A percentile compares a stretch with the other conserved stretches of the same genome.
Evolutionary conservation across 2,797 vertebrate species (phyloP).

Genomic region (Eupleurogrammus muticus): DNA sequence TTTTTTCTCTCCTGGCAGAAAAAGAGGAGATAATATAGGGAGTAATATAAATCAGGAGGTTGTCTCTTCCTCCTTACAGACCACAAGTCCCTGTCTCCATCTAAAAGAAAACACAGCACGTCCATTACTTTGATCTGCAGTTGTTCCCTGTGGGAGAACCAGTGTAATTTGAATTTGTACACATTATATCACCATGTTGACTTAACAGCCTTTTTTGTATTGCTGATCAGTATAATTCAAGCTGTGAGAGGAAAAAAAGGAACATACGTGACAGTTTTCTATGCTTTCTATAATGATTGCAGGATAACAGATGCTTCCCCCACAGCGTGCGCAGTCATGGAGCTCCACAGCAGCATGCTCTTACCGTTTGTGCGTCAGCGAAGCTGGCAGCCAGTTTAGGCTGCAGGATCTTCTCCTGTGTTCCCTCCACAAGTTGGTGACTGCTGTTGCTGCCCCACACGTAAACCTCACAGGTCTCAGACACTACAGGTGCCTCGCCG

Average conservation of each 20-base stretch:
- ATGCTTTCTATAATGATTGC: neutral
- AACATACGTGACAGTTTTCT: neutral
- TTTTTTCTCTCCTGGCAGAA: neutral
- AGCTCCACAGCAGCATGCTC: conserved; percentile 6
- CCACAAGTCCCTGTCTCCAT: neutral
- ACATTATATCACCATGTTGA: neutral
- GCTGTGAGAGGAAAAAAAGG: neutral
- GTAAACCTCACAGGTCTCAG: conserved; percentile 96
- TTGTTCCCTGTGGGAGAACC: neutral
- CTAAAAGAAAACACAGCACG: neutral
- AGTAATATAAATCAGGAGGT: neutral
- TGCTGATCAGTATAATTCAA: neutral
- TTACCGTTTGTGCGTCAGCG: conserved; percentile 86
- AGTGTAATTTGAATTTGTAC: conserved; percentile 19
- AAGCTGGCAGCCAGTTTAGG: conserved; percentile 87
- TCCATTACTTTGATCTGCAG: neutral
- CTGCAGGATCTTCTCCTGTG: conserved; percentile 88
- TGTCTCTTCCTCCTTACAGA: neutral
- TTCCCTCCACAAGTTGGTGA: conserved; percentile 88
- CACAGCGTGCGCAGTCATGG: neutral
- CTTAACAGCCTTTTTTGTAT: neutral
- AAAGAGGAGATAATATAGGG: neutral
- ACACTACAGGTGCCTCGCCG: conserved; percentile 91
- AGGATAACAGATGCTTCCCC: neutral
- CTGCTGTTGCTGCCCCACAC: conserved; percentile 92